These are phyloP conservation scores for Onychomys torridus DNA, from an alignment of 2,797 vertebrate species.

Conservation along the genomic window DNA sequence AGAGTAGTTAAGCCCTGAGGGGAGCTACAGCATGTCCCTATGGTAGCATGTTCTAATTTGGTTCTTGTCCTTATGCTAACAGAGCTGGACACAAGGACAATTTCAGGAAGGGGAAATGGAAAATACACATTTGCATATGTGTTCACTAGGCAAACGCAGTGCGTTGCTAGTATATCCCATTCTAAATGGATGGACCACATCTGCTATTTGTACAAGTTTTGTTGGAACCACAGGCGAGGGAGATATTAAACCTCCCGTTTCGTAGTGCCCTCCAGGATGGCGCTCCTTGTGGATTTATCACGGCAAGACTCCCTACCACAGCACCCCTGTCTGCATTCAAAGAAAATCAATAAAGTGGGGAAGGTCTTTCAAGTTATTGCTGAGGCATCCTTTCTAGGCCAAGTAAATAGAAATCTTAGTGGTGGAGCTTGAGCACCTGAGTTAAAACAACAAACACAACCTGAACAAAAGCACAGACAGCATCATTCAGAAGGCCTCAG, in stretches of 20 bases:
- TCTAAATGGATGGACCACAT: background rate
- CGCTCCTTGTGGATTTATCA: background rate
- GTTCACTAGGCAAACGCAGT: background rate
- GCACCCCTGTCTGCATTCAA: background rate
- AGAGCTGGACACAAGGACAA: background rate
- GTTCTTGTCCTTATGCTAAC: constrained; percentile 30
- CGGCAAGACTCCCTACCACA: background rate
- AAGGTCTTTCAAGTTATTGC: background rate
- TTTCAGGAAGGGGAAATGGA: background rate
- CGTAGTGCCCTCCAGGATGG: background rate
- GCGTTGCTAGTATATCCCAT: background rate
- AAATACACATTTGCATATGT: background rate
- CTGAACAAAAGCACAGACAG: background rate
- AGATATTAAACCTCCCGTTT: background rate
- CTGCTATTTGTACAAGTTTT: background rate
- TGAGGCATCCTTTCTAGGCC: background rate
- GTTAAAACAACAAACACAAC: background rate
- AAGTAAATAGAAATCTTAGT: constrained; percentile 10
- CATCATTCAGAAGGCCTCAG: background rate
- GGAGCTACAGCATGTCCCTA: background rate
- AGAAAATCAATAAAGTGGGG: background rate
- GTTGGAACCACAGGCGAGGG: background rate
- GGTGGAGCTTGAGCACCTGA: background rate
- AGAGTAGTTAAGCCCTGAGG: constrained; percentile 16
- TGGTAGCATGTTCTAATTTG: background rate